These are phyloP conservation scores for Cromileptes altivelis DNA, from an alignment of 2,113 vertebrate species.

Conservation along the genomic window DNA sequence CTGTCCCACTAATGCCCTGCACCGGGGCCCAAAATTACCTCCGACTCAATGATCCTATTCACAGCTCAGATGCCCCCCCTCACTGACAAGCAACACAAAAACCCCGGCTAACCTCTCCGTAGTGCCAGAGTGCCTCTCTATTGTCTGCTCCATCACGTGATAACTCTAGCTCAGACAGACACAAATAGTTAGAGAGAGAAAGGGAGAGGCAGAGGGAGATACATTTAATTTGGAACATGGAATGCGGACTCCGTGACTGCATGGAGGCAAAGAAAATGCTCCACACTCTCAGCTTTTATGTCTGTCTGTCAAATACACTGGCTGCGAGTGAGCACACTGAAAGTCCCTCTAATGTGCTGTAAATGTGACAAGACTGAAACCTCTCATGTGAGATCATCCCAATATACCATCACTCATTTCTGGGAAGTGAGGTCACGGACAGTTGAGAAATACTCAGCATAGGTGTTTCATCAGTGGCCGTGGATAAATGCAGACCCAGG, in stretches of 20 bases:
- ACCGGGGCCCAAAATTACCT: conserved; percentile 91
- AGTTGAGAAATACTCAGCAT: conserved; percentile 71
- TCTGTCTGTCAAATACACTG: conserved; percentile 55
- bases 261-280: conserved; percentile 56
- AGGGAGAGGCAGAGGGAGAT: conserved; percentile 50
- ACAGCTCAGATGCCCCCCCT: conserved; percentile 80
- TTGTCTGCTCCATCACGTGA: conserved; percentile 82
- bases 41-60: conserved; percentile 94
- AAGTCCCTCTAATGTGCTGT: conserved; percentile 60
- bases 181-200: conserved; percentile 73
- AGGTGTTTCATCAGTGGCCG: conserved; percentile 68
- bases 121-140: conserved; percentile 84
- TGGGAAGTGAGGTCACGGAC: conserved; percentile 72
- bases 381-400: conserved; percentile 66
- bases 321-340: conserved; percentile 45
- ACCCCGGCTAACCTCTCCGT: conserved; percentile 83
- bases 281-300: conserved; percentile 52
- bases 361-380: conserved; percentile 68
- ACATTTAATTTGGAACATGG: conserved; percentile 67
- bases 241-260: conserved; percentile 48
- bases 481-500: conserved; percentile 45
- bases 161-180: conserved; percentile 78
- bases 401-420: conserved; percentile 60
- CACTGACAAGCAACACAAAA: conserved; percentile 84
- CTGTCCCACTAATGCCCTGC: conserved; percentile 89